Percentiles rank a stretch among this genome's conserved stretches.
These are phyloP conservation scores for Menura novaehollandiae DNA, from an alignment of 2,113 vertebrate species.

Conservation along the genomic window DNA sequence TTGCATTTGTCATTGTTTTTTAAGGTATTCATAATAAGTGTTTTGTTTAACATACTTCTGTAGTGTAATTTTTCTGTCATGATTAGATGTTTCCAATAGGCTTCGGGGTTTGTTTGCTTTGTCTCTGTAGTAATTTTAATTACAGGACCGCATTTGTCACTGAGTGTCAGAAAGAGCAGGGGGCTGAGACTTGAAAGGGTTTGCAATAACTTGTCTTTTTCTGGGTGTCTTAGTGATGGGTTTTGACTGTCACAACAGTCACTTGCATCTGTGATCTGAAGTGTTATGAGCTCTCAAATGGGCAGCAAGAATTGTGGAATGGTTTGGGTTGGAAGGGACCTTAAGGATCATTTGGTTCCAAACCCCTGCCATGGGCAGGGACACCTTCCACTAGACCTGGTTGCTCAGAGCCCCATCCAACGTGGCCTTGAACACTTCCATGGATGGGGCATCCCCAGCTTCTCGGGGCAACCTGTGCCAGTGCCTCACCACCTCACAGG, in stretches of 20 bases:
- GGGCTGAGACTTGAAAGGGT: background rate
- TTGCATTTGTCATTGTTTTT: constrained; percentile 22
- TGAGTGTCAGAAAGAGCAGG: background rate
- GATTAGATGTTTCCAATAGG: background rate
- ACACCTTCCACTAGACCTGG: background rate
- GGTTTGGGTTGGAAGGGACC: background rate
- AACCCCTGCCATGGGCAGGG: too few species aligned
- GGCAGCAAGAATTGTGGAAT: background rate
- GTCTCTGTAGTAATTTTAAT: background rate
- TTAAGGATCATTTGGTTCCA: background rate
- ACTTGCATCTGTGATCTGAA: background rate
- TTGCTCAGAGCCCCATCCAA: background rate
- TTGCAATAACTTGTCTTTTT: background rate
- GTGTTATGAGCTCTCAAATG: background rate
- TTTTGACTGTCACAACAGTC: background rate
- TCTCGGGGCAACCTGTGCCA: background rate
- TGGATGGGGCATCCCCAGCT: background rate
- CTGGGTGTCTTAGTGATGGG: background rate
- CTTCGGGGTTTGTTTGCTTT: background rate
- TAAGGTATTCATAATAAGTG: constrained; percentile 26
- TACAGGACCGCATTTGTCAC: background rate
- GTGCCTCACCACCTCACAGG: background rate
- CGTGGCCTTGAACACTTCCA: background rate
- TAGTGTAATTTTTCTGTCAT: constrained; percentile 14
- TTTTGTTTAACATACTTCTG: constrained; percentile 32